A percentile compares a stretch with the other conserved stretches of the same genome.
Evolutionary conservation across 2,888 invertebrate genomes (phyloP).

Genomic region (Noctua comes): DNA sequence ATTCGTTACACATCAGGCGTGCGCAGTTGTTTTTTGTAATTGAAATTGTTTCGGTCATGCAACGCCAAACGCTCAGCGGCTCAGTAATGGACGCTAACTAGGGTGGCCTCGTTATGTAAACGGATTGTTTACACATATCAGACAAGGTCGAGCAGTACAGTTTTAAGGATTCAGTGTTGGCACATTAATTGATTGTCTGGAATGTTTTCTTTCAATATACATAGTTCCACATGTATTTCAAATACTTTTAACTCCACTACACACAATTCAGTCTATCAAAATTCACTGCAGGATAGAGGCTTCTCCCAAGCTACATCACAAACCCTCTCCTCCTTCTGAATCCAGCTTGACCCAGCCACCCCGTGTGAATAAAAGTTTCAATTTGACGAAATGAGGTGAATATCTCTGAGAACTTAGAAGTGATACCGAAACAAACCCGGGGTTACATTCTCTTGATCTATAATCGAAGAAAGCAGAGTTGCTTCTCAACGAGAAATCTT

Average conservation of each 20-base stretch:
- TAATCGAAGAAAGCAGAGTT: constrained; percentile 52
- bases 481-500: constrained; percentile 43
- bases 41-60: constrained; percentile 79
- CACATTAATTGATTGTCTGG: constrained; percentile 30
- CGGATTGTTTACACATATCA: constrained; percentile 78
- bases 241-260: not conserved
- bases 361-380: not conserved
- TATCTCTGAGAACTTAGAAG: not conserved
- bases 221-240: constrained; percentile 1
- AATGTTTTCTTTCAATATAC: constrained; percentile 28
- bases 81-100: constrained; percentile 73
- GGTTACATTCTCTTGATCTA: constrained; percentile 29
- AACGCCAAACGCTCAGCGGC: constrained; percentile 65
- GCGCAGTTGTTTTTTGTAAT: constrained; percentile 72
- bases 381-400: not conserved
- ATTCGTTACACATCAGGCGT: constrained; percentile 69
- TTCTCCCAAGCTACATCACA: not conserved
- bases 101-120: constrained; percentile 82
- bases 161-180: constrained; percentile 61
- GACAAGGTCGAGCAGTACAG: constrained; percentile 76
- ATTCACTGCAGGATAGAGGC: not conserved
- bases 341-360: not conserved
- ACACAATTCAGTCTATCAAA: not conserved
- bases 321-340: not conserved
- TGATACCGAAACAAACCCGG: not conserved